phyloP scores from a whole-genome alignment of 2,797 vertebrate species.

The Phataginus tricuspis region DNA sequence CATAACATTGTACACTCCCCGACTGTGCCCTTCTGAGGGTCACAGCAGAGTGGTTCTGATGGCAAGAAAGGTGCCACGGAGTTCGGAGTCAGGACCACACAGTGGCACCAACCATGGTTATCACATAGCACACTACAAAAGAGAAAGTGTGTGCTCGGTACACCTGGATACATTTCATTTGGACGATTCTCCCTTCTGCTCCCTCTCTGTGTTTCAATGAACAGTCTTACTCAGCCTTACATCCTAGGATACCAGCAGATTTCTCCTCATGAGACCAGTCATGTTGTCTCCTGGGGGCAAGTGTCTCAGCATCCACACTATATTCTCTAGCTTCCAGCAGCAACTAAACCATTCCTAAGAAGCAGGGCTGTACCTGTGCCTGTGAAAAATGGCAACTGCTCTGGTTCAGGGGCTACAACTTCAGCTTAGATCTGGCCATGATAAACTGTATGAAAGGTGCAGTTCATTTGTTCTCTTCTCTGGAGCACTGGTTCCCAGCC shows the following conservation, averaged over 20 bases:
- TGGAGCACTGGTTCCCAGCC: neutral
- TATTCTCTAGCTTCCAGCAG: neutral
- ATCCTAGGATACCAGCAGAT: neutral
- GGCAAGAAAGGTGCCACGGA: neutral
- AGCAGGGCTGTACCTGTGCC: neutral
- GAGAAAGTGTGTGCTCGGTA: neutral
- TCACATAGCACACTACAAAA: neutral
- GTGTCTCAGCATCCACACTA: neutral
- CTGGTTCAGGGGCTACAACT: neutral
- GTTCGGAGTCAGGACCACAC: neutral
- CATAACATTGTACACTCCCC: neutral
- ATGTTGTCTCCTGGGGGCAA: neutral
- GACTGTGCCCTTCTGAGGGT: neutral
- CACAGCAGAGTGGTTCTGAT: neutral
- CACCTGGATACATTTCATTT: neutral
- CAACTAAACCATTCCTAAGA: neutral
- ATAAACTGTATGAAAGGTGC: neutral
- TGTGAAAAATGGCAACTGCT: neutral
- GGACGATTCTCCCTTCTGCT: neutral
- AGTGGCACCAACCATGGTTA: neutral
- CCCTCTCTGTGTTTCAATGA: neutral
- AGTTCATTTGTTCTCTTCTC: neutral
- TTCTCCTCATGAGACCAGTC: neutral
- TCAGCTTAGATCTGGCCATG: neutral
- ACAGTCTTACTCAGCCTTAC: neutral